These are phyloP conservation scores for Rhogogaster chlorosoma DNA, from an alignment of 2,888 invertebrate species.

Conservation along the genomic window DNA sequence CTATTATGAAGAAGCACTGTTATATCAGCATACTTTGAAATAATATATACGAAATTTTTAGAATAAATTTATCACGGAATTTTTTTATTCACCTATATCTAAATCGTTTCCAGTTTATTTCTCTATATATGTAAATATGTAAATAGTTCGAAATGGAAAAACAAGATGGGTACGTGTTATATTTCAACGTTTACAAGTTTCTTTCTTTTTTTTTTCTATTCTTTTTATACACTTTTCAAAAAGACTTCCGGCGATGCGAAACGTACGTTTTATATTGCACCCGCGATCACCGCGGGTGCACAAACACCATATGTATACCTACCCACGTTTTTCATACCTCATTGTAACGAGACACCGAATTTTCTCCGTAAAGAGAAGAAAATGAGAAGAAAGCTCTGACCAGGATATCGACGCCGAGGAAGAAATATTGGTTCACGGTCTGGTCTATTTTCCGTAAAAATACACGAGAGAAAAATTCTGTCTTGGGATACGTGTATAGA, in stretches of 20 bases:
- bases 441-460: slow-evolving; percentile 6
- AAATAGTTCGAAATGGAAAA: too few species aligned
- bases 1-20: slow-evolving; percentile 44
- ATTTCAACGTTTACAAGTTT: not conserved
- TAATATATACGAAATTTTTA: slow-evolving; percentile 43
- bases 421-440: slow-evolving; percentile 5
- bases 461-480: not conserved
- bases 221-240: too few species aligned
- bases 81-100: not conserved
- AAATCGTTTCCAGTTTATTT: not conserved
- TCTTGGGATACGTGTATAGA: not conserved
- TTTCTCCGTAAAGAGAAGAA: not conserved
- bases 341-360: not conserved
- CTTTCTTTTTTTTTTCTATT: not conserved
- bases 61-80: not conserved
- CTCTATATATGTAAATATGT: not conserved
- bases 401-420: slow-evolving; percentile 20
- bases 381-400: not conserved
- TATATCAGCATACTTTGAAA: slow-evolving; percentile 47
- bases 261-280: too few species aligned
- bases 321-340: not conserved
- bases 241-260: too few species aligned
- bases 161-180: too few species aligned
- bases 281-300: too few species aligned
- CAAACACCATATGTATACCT: not conserved